Evolutionary conservation across 2,888 invertebrate species (phyloP), one percentile per base, ranked within the genome.

Genomic region (Rhagonycha fulva): DNA sequence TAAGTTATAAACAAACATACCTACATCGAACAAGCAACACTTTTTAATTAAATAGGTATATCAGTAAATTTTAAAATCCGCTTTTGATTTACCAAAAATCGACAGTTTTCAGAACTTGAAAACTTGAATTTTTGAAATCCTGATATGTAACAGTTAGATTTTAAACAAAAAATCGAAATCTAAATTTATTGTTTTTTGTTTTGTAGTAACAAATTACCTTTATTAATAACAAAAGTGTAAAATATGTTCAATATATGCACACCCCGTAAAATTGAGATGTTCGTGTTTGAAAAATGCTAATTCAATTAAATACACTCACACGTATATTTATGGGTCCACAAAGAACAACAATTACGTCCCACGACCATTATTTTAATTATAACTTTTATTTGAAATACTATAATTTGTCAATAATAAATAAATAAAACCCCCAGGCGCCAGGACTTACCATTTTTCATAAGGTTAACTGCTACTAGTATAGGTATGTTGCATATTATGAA

Each of bases 351-450:
- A 66, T 66, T 66, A 66, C 63, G 63, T 24, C 63, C 63, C 63
- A 66, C 63, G 9, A 24, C 24, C 26, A 24, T 24, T 66, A 24
- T 66, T 24, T 66, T 66, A 66, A 66, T 66, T 66, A 24, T 66
- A n/a, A 66, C 63, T 66, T 66, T 66, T 62, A 62, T 62, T 66
- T 14, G 24, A 66, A 66, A 66, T 66, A 66, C 63, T 66, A 66
- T 66, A 66, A 66, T 66, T 66, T 66, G 63, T n/a, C 19, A n/a
- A 66, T 24, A 14, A 66, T 66, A 66, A 66, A 66, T 66, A 66
- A 66, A 66, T 24, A 24, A 26, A 26, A 7, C 24, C 63, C 24
- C 24, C n/a, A 24, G n/a, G 47, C 47, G 7, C 2, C 47, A 47
- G n/a, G 47, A 7, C 47, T n/a, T 12, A 47, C 47, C n/a, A n/a